phyloP scores from a whole-genome alignment of 2,888 invertebrate species.

The Spilosoma lubricipeda region DNA sequence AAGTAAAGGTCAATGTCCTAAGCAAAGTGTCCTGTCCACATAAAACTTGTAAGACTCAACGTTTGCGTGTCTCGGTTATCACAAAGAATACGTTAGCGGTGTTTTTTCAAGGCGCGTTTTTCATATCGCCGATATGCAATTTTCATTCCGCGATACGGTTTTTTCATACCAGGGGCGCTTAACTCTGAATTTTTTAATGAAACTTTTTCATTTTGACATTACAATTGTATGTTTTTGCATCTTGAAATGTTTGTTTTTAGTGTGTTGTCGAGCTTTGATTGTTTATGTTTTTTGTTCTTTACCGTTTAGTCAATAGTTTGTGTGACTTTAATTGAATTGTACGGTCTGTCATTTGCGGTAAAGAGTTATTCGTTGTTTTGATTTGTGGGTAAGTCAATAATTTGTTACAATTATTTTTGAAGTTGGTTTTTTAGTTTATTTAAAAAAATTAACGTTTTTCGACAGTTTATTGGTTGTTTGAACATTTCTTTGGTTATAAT shows the following conservation, averaged over 20 bases:
- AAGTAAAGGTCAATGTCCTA: neutral
- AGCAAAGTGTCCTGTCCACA: constrained; percentile 39
- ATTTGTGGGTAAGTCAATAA: neutral
- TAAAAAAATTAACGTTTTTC: neutral
- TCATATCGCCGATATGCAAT: constrained; percentile 70
- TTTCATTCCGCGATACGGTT: constrained; percentile 71
- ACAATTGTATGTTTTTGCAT: constrained; percentile 50
- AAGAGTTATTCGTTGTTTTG: constrained; percentile 1
- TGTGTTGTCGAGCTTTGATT: constrained; percentile 37
- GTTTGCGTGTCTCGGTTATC: constrained; percentile 48
- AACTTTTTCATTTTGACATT: constrained; percentile 52
- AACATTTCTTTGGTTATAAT: neutral
- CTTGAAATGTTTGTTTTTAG: constrained; percentile 38
- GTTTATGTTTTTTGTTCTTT: constrained; percentile 53
- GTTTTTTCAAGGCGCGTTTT: constrained; percentile 69
- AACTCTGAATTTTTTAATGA: constrained; percentile 57
- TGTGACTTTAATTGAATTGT: constrained; percentile 34
- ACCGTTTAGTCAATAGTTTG: constrained; percentile 40
- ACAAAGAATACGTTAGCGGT: constrained; percentile 51
- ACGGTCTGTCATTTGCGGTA: constrained; percentile 33
- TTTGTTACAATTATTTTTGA: neutral
- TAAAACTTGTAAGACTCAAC: constrained; percentile 25
- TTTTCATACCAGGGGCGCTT: constrained; percentile 76
- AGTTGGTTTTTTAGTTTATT: neutral
- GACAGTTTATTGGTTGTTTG: neutral